Conservation (phyloP, 2,888 invertebrate species). For the Erpobdella octoculata region DNA sequence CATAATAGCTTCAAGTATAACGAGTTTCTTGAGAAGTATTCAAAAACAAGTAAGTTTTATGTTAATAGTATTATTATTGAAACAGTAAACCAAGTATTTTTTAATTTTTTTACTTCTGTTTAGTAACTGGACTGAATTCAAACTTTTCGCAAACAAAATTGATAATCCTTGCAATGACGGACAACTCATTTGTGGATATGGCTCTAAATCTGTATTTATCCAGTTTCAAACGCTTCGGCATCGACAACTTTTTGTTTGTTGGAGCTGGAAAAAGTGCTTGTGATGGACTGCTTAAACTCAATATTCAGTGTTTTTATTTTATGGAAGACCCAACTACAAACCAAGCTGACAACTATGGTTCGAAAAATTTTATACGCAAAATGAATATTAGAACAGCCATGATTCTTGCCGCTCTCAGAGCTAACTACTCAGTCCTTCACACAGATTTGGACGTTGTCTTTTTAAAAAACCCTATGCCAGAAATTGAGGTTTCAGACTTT, state of each 20-base stretch:
- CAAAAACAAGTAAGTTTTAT: too few species aligned
- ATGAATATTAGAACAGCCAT: conserved; percentile 37
- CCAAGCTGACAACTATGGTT: conserved; percentile 17
- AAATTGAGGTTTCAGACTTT: conserved; percentile 24
- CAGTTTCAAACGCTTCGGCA: conserved; percentile 26
- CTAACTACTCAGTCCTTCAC: conserved; percentile 33
- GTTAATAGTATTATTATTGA: too few species aligned
- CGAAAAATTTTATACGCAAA: conserved; percentile 28
- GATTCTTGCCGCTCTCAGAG: conserved; percentile 31
- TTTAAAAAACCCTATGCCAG: conserved; percentile 35
- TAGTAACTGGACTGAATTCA: too few species aligned
- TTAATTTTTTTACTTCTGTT: too few species aligned
- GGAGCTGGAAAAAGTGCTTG: conserved; percentile 24
- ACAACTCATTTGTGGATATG: conserved; percentile 31
- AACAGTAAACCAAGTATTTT: too few species aligned
- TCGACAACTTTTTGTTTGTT: conserved; percentile 32
- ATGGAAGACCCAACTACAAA: conserved; percentile 24
- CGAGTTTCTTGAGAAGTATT: too few species aligned
- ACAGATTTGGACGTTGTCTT: conserved; percentile 37
- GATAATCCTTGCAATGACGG: conserved; percentile 29
- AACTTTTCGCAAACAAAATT: too few species aligned
- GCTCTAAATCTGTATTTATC: conserved; percentile 30
- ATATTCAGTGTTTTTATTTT: conserved; percentile 23
- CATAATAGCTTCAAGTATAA: too few species aligned
- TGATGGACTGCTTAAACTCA: background rate